Conservation (phyloP, 53 echinoderm and acorn worm genomes). For the Astropecten irregularis region DNA sequence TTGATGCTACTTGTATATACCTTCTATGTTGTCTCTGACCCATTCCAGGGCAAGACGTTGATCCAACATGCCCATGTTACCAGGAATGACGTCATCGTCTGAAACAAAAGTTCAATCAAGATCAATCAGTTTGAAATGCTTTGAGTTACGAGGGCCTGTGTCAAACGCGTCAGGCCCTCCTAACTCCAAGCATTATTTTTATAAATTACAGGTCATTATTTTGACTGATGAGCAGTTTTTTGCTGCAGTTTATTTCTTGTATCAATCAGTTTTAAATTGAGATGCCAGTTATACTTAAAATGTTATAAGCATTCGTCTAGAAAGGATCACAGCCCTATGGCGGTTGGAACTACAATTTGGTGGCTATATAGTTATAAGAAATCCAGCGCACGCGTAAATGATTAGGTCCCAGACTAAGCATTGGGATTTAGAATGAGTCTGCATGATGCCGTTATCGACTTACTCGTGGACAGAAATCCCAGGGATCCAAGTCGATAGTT, state of each 20-base stretch:
- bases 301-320: not conserved
- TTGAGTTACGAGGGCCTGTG: not conserved
- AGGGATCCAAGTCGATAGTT: constrained; percentile 79
- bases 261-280: no score
- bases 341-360: no score
- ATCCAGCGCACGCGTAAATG: no score
- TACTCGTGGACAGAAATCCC: constrained; percentile 81
- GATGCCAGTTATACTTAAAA: not conserved
- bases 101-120: not conserved
- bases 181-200: no score
- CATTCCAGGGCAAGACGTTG: constrained; percentile 50
- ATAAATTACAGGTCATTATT: no score
- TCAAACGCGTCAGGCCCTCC: not conserved
- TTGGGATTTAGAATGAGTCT: no score
- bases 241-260: no score
- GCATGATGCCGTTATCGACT: constrained; percentile 9
- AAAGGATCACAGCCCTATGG: not conserved
- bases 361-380: no score
- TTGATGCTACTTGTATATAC: not conserved
- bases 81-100: constrained; percentile 55
- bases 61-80: constrained; percentile 57
- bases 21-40: constrained; percentile 51
- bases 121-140: not conserved
- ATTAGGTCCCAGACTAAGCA: no score
- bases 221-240: no score